These are phyloP conservation scores for Vireo altiloquus DNA, from an alignment of 2,113 vertebrate genomes.

Conservation along the genomic window DNA sequence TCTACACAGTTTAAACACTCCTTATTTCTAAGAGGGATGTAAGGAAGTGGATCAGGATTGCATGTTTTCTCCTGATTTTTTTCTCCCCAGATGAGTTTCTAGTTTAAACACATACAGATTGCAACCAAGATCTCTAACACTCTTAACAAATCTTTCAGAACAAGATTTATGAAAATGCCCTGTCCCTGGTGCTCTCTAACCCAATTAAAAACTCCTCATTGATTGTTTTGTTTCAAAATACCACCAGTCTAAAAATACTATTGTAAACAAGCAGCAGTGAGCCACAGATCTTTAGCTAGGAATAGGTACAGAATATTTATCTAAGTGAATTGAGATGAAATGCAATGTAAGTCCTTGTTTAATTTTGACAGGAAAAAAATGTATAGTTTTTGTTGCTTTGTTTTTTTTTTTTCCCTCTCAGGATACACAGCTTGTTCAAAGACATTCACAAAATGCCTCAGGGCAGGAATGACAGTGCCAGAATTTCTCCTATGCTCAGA, in stretches of 20 bases:
- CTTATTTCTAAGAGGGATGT: not conserved
- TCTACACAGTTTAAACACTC: not conserved
- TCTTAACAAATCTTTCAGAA: not conserved
- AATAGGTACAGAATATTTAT: not conserved
- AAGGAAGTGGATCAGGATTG: not conserved
- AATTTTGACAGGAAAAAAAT: not conserved
- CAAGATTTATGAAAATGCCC: not conserved
- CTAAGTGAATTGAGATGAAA: not conserved
- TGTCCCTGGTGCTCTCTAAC: not conserved
- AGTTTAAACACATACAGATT: not conserved
- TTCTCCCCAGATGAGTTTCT: not conserved
- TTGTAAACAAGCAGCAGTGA: not conserved
- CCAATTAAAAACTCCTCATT: conserved; percentile 2
- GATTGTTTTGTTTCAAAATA: conserved; percentile 9
- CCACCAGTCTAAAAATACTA: conserved; percentile 2
- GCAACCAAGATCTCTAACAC: not conserved
- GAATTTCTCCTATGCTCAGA: not conserved
- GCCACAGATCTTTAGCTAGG: not conserved
- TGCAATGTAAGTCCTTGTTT: not conserved
- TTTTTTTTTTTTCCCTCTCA: not conserved
- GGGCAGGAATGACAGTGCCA: not conserved
- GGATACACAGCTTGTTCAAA: not conserved
- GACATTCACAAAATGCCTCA: not conserved
- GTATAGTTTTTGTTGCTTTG: not conserved
- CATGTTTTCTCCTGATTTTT: not conserved